Evolutionary conservation across 1,140 invertebrate genomes (phyloP).

Genomic region (Drosophila takahashii): DNA sequence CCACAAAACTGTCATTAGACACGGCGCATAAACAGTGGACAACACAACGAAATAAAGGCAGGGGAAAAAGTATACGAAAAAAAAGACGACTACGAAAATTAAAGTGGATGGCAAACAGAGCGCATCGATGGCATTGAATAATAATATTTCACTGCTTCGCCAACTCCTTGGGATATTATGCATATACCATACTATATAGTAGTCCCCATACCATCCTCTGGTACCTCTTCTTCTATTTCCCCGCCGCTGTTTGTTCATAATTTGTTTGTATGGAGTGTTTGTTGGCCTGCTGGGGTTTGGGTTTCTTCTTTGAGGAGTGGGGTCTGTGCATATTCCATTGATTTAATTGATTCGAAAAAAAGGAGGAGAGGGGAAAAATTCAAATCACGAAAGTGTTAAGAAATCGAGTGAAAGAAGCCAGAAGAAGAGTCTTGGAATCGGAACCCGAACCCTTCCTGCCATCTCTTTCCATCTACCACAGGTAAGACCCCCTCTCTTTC

Average conservation of each 20-base stretch:
- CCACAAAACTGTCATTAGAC: slow-evolving; percentile 79
- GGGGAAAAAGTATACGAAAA: not conserved
- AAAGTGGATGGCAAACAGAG: slow-evolving; percentile 64
- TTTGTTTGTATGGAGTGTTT: slow-evolving; percentile 38
- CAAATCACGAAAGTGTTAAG: slow-evolving; percentile 80
- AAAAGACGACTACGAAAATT: slow-evolving; percentile 21
- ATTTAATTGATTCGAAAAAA: slow-evolving; percentile 75
- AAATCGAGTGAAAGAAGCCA: slow-evolving; percentile 45
- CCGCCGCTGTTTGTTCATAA: slow-evolving; percentile 50
- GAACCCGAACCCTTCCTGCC: slow-evolving; percentile 10
- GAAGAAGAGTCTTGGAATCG: slow-evolving; percentile 6
- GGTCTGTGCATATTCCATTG: slow-evolving; percentile 42
- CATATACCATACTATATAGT: not conserved
- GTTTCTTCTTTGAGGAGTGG: slow-evolving; percentile 1
- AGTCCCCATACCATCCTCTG: slow-evolving; percentile 1
- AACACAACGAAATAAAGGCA: slow-evolving; percentile 31
- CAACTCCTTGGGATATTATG: slow-evolving; percentile 28
- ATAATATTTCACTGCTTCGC: slow-evolving; percentile 34
- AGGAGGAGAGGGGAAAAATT: slow-evolving; percentile 43
- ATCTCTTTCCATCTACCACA: slow-evolving; percentile 3
- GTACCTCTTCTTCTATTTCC: not conserved
- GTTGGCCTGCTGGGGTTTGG: slow-evolving; percentile 11
- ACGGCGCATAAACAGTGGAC: slow-evolving; percentile 70
- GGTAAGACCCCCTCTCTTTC: not conserved
- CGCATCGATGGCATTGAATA: slow-evolving; percentile 54